These are phyloP conservation scores for Labeo rohita DNA, from an alignment of 2,113 vertebrate genomes.

Conservation along the genomic window DNA sequence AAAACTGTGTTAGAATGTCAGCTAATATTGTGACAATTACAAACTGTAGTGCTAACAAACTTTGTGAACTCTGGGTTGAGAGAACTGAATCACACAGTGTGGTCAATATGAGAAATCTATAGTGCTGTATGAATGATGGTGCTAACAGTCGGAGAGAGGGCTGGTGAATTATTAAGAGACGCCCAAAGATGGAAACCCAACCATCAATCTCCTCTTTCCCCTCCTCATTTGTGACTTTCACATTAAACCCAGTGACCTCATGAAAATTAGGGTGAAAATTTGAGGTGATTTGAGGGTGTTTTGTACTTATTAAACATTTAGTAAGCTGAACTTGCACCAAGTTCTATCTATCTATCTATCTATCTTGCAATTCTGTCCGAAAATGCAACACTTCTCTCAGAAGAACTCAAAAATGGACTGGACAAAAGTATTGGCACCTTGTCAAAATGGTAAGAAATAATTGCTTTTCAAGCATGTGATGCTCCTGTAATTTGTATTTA, in stretches of 20 bases:
- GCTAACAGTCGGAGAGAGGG: slow-evolving; percentile 20
- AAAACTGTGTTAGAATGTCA: slow-evolving; percentile 19
- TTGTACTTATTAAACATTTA: background rate
- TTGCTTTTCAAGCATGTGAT: too few relatives aligned
- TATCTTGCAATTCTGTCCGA: too few relatives aligned
- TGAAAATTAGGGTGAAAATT: background rate
- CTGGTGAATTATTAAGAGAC: slow-evolving; percentile 55
- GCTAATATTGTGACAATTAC: slow-evolving; percentile 18
- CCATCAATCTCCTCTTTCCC: background rate
- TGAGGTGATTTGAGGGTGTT: background rate
- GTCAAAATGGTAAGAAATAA: too few relatives aligned
- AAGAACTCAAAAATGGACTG: too few relatives aligned
- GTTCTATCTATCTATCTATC: too few relatives aligned
- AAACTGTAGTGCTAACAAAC: slow-evolving; percentile 31
- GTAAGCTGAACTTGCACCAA: background rate
- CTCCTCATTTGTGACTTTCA: slow-evolving; percentile 29
- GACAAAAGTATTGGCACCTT: too few relatives aligned
- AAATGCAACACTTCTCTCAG: too few relatives aligned
- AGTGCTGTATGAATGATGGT: slow-evolving; percentile 34
- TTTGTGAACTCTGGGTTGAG: slow-evolving; percentile 32
- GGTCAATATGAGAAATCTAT: slow-evolving; percentile 54
- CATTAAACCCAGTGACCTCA: slow-evolving; percentile 42
- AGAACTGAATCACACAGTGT: slow-evolving; percentile 31
- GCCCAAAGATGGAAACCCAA: slow-evolving; percentile 46
- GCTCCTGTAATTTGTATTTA: too few relatives aligned